Evolutionary conservation across 2,888 invertebrate genomes (phyloP).

Genomic region (Lymantria dispar): DNA sequence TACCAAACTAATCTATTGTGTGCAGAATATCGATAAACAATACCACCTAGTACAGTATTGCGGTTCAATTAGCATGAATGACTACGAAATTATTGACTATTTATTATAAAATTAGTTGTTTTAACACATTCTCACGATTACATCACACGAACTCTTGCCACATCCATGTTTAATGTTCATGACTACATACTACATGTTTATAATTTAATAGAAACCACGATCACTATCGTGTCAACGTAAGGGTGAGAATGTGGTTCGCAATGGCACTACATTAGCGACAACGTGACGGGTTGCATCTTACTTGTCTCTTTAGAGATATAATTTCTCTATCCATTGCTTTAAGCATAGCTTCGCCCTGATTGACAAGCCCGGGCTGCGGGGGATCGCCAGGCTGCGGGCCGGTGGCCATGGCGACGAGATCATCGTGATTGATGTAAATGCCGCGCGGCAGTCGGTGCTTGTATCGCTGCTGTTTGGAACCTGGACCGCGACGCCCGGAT

Average conservation of each 20-base stretch:
- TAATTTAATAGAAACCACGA: neutral
- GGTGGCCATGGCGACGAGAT: conserved; percentile 95
- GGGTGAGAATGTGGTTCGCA: conserved; percentile 65
- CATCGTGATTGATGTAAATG: conserved; percentile 99
- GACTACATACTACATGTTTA: conserved; percentile 18
- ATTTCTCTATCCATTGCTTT: conserved; percentile 97
- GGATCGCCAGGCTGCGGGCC: conserved; percentile 85
- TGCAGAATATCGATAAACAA: conserved; percentile 71
- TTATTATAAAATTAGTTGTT: conserved; percentile 35
- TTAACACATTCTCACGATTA: conserved; percentile 66
- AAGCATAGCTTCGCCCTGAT: conserved; percentile 92
- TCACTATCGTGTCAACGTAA: conserved; percentile 45
- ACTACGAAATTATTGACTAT: conserved; percentile 42
- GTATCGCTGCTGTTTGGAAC: conserved; percentile 80
- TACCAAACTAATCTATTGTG: conserved; percentile 52
- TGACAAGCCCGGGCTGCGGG: conserved; percentile 73
- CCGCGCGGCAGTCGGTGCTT: conserved; percentile 96
- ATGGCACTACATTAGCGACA: conserved; percentile 57
- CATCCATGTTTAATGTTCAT: conserved; percentile 28
- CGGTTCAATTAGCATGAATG: conserved; percentile 39
- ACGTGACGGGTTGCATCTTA: conserved; percentile 83
- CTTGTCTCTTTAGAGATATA: conserved; percentile 97
- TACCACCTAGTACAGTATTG: conserved; percentile 46
- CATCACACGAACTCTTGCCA: conserved; percentile 48
- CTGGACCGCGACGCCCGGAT: conserved; percentile 80